Conservation (phyloP, 2,113 vertebrate genomes). For the Podilymbus podiceps region DNA sequence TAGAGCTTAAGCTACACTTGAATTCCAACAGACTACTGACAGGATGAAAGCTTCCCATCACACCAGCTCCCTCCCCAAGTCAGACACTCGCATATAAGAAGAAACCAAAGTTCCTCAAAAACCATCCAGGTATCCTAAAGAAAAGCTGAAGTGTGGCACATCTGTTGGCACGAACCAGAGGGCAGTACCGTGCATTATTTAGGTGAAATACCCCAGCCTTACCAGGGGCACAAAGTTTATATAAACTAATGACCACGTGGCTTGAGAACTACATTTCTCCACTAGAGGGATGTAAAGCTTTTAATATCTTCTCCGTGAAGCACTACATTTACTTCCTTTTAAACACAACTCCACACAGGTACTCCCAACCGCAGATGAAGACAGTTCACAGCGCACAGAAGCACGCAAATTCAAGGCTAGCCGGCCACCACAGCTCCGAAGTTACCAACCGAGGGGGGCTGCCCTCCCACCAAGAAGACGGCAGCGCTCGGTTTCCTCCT, state of each 20-base stretch:
- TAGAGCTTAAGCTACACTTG: neutral
- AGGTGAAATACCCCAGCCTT: neutral
- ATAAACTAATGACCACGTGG: fast-evolving
- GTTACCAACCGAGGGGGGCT: fast-evolving
- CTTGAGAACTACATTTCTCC: neutral
- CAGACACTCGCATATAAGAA: neutral
- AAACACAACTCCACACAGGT: neutral
- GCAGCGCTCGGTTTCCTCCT: neutral
- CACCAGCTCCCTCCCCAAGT: neutral
- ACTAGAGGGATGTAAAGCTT: neutral
- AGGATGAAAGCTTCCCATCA: neutral
- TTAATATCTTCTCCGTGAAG: neutral
- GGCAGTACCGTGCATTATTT: fast-evolving
- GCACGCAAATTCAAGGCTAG: fast-evolving
- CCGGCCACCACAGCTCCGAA: fast-evolving
- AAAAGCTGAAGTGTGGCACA: fast-evolving
- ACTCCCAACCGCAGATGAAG: fast-evolving
- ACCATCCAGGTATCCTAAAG: fast-evolving
- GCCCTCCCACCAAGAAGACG: fast-evolving
- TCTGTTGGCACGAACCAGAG: fast-evolving
- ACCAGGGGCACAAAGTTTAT: fast-evolving
- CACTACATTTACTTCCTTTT: neutral
- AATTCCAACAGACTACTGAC: neutral
- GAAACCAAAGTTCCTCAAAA: neutral
- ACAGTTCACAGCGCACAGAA: fast-evolving